Evolutionary conservation across 92 coral and sea anemone species (phyloP), one percentile per base, ranked within the genome.

Genomic region (Bergia puertoricense): DNA sequence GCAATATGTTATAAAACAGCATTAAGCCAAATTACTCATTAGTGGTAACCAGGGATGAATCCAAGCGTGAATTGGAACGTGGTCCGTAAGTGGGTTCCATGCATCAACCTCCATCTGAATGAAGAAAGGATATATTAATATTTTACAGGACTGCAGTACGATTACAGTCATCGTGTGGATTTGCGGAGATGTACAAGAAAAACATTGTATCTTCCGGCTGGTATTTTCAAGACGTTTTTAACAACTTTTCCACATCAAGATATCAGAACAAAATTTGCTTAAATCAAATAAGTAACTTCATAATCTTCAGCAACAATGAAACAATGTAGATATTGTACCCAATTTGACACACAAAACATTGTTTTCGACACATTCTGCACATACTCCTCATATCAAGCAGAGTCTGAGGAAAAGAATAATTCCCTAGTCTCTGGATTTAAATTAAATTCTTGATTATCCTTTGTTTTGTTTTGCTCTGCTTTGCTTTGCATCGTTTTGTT

Each of bases 1-100:
- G 16, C 18, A 54, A 10, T 54, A 0, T 10, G 54, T 22, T 22
- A 14, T 48, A 78, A 43, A 45, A 51, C 65, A 78, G 30, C 68
- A 85, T 44, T 57, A 23, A 37, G 9, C n/a, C 14, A 74, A 75
- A 93, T 85, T 84, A 97, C 99, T 94, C 95, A 97, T 94, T 36
- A 97, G 77, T 43, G 97, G 99, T 90, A 97, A 91, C 99, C 99
- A 97, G 22, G 99, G 99, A 78, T 97, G 99, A 20, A 97, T 95
- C 99, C 99, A 97, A 6, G 98, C 94, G 81, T 97, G 99, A 48
- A 97, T 91, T 30, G 98, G 98, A 40, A 94, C 95, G 43, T 95
- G 92, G 82, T 97, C 99, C 54, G 97, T 97, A 2, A 97, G 80
- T 37, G 99, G 99, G 88, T 97, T 95, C 99, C 99, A 97, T 20